A percentile compares a stretch with the other conserved stretches of the same genome.
These are phyloP conservation scores for Rosalia funebris DNA, from an alignment of 2,888 invertebrate genomes.

Conservation along the genomic window DNA sequence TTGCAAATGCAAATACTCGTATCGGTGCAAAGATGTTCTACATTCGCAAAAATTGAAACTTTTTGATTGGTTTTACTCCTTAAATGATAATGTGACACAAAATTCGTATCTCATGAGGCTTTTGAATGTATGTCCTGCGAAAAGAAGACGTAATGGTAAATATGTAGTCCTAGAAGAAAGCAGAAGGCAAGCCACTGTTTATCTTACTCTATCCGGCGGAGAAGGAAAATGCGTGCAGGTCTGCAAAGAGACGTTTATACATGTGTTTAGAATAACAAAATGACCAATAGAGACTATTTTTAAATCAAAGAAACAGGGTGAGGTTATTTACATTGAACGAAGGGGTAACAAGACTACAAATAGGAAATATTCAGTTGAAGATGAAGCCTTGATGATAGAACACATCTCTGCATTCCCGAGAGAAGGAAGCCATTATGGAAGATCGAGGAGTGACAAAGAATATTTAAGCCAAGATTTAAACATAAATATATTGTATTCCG, in stretches of 20 bases:
- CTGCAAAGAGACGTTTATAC: not conserved
- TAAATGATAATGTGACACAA: constrained; percentile 1
- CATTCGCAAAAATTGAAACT: not conserved
- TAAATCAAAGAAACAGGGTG: constrained; percentile 23
- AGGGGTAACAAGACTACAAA: constrained; percentile 21
- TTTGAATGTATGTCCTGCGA: constrained; percentile 1
- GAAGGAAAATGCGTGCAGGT: not conserved
- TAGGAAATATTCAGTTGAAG: constrained; percentile 18
- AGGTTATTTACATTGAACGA: constrained; percentile 18
- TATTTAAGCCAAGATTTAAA: constrained; percentile 26
- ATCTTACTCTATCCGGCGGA: not conserved
- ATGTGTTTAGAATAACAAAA: constrained; percentile 11
- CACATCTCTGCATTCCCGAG: constrained; percentile 16
- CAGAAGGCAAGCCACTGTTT: constrained; percentile 1
- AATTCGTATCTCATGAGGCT: constrained; percentile 6
- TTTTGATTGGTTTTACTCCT: not conserved
- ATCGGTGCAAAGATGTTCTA: not conserved
- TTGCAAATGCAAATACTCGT: not conserved
- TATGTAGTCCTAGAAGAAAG: not conserved
- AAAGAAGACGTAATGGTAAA: not conserved
- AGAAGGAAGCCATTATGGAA: constrained; percentile 24
- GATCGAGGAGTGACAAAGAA: constrained; percentile 15
- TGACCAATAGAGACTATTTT: constrained; percentile 22
- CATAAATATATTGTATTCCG: constrained; percentile 13
- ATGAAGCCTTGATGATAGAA: constrained; percentile 13